phyloP scores from a whole-genome alignment of 2,888 invertebrate genomes.

The Nysson spinosus region DNA sequence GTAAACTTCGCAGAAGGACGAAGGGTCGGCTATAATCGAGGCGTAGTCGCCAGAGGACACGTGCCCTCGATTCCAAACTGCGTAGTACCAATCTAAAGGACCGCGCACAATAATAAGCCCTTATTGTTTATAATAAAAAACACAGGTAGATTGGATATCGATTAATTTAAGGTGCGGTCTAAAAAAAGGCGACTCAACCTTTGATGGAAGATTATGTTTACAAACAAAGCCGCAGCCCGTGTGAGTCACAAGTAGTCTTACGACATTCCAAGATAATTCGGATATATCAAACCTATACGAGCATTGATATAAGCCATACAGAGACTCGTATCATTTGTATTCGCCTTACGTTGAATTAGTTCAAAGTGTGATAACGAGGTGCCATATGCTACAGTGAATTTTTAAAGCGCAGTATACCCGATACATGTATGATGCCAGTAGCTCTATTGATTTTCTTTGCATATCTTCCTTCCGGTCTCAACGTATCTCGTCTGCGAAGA shows the following conservation, averaged over 20 bases:
- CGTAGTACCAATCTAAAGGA: background rate
- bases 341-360: too few relatives aligned
- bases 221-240: too few relatives aligned
- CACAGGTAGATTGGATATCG: background rate
- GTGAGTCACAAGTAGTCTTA: background rate
- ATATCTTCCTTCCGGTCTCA: conserved; percentile 25
- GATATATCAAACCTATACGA: background rate
- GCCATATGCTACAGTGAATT: background rate
- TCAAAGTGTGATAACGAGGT: too few relatives aligned
- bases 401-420: background rate
- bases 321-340: background rate
- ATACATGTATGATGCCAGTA: conserved; percentile 22
- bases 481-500: conserved; percentile 12
- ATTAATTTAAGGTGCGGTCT: conserved; percentile 10
- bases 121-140: background rate
- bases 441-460: conserved; percentile 50
- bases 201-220: conserved; percentile 15
- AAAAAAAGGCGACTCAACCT: background rate
- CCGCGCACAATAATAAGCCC: background rate
- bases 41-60: background rate
- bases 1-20: background rate
- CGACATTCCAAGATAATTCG: background rate
- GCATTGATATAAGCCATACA: too few relatives aligned
- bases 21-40: background rate
- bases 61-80: background rate